Percentiles rank a stretch among this genome's conserved stretches.
These are phyloP conservation scores for Aptenodytes patagonicus DNA, from an alignment of 2,113 vertebrate species.

Conservation along the genomic window DNA sequence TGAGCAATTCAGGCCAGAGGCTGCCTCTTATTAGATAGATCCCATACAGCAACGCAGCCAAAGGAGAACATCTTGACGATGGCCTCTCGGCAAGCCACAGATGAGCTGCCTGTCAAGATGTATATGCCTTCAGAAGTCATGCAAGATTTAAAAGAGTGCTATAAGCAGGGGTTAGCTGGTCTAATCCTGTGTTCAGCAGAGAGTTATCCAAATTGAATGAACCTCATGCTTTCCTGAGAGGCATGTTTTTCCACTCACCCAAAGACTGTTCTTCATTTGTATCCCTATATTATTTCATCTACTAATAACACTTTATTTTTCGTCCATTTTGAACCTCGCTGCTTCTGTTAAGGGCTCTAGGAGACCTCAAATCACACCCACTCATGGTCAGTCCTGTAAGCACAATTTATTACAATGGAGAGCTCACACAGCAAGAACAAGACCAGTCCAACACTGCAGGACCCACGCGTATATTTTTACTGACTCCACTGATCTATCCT, in stretches of 20 bases:
- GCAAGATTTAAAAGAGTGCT: neutral
- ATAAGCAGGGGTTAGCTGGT: neutral
- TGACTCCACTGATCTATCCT: neutral
- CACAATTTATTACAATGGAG: neutral
- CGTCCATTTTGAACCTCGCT: neutral
- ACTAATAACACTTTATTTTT: neutral
- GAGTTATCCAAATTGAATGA: neutral
- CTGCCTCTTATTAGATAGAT: neutral
- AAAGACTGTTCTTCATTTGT: neutral
- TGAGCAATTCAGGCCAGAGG: neutral
- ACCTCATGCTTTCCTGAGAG: neutral
- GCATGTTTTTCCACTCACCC: neutral
- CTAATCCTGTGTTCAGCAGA: neutral
- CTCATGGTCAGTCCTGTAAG: neutral
- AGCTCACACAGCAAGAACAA: neutral
- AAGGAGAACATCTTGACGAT: neutral
- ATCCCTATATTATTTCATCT: neutral
- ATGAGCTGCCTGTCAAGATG: slow-evolving; percentile 9
- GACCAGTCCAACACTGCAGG: neutral
- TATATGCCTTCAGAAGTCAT: neutral
- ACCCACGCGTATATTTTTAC: neutral
- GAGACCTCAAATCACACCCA: neutral
- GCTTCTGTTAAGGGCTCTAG: neutral
- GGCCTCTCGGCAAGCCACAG: neutral
- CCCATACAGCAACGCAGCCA: neutral